Evolutionary conservation across 2,888 invertebrate genomes (phyloP).

Genomic region (Pheosia gnoma): DNA sequence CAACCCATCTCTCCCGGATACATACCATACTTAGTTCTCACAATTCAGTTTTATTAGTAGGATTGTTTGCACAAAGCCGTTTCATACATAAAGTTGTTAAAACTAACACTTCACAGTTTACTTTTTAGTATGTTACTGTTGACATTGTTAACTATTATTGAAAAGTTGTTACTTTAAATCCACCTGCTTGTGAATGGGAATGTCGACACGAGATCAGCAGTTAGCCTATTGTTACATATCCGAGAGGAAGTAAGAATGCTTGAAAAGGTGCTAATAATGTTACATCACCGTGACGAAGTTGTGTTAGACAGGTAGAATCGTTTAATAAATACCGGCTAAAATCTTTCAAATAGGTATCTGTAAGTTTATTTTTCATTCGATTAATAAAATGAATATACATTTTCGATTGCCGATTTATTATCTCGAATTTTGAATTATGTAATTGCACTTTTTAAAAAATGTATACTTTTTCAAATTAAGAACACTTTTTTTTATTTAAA

Average conservation of each 20-base stretch:
- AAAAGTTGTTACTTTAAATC: not conserved
- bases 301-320: no score
- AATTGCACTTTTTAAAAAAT: no score
- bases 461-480: no score
- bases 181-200: not conserved
- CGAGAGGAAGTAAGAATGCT: not conserved
- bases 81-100: not conserved
- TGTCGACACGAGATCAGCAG: not conserved
- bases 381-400: no score
- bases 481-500: no score
- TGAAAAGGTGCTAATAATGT: not conserved
- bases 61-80: not conserved
- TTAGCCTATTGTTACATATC: not conserved
- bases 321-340: no score
- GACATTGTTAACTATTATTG: not conserved
- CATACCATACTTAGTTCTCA: not conserved
- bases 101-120: not conserved
- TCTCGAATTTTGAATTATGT: no score
- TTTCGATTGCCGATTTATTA: no score
- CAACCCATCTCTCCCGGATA: not conserved
- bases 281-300: no score
- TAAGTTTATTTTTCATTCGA: no score
- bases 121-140: constrained; percentile 1
- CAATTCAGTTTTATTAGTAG: not conserved
- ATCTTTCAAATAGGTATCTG: no score